Conservation (phyloP, 1,140 invertebrate genomes). For the Leptinotarsa texana region DNA sequence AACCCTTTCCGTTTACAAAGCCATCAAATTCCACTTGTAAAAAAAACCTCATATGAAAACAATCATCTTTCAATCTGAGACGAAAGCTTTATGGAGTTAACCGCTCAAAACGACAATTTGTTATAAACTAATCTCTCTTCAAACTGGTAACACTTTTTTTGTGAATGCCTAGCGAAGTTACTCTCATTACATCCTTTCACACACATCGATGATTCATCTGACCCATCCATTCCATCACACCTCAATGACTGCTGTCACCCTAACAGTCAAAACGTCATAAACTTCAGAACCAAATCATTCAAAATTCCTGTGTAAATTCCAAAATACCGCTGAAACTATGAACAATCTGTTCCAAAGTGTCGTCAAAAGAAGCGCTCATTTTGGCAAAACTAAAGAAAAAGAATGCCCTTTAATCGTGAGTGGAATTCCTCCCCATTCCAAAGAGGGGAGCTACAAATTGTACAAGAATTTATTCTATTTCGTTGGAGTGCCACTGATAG, state of each 20-base stretch:
- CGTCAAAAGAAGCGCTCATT: neutral
- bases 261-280: neutral
- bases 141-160: too few species aligned
- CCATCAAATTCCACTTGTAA: too few species aligned
- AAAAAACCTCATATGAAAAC: too few species aligned
- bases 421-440: conserved; percentile 4
- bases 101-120: too few species aligned
- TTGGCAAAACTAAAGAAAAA: neutral
- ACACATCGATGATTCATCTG: neutral
- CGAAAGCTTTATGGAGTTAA: too few species aligned
- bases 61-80: too few species aligned
- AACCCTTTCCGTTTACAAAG: too few species aligned
- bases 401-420: neutral
- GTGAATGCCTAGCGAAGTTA: too few species aligned
- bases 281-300: neutral
- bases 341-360: neutral
- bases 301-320: conserved; percentile 8
- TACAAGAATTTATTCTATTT: conserved; percentile 16
- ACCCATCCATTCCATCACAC: neutral
- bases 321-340: neutral
- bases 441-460: conserved; percentile 21
- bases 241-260: neutral
- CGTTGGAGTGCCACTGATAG: neutral
- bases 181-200: neutral
- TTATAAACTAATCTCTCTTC: too few species aligned